Evolutionary conservation across 2,888 invertebrate species (phyloP).

Genomic region (Malthinus seriepunctatus): DNA sequence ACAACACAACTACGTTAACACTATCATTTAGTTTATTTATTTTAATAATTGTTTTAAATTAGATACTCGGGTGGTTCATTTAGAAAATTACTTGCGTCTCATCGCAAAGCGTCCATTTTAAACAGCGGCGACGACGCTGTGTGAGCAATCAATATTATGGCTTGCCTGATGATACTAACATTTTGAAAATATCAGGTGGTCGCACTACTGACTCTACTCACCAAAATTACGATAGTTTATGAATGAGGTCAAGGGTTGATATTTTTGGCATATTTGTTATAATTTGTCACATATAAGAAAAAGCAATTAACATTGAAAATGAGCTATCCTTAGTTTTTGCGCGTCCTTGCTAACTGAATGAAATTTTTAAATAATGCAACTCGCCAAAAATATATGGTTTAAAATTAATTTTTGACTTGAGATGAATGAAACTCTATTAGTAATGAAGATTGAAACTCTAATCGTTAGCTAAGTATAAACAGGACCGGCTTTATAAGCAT

Average conservation of each 20-base stretch:
- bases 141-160: constrained; percentile 45
- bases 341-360: too few species aligned
- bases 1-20: constrained; percentile 20
- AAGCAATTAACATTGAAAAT: not conserved
- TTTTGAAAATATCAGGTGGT: constrained; percentile 37
- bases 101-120: constrained; percentile 40
- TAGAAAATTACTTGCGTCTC: constrained; percentile 13
- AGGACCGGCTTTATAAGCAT: too few species aligned
- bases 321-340: too few species aligned
- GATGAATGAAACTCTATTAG: too few species aligned
- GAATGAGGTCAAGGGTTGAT: constrained; percentile 24
- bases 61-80: constrained; percentile 3
- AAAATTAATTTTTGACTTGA: too few species aligned
- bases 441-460: too few species aligned
- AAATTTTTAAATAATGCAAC: too few species aligned
- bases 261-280: constrained; percentile 7
- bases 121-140: constrained; percentile 43
- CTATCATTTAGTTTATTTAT: constrained; percentile 16
- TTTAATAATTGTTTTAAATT: constrained; percentile 18
- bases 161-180: constrained; percentile 37
- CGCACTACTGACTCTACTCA: constrained; percentile 22
- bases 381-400: too few species aligned
- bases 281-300: not conserved
- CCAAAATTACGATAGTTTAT: constrained; percentile 19
- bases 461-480: too few species aligned